These are phyloP conservation scores for Heteractis magnifica DNA, from an alignment of 92 coral and sea anemone species.

Conservation along the genomic window DNA sequence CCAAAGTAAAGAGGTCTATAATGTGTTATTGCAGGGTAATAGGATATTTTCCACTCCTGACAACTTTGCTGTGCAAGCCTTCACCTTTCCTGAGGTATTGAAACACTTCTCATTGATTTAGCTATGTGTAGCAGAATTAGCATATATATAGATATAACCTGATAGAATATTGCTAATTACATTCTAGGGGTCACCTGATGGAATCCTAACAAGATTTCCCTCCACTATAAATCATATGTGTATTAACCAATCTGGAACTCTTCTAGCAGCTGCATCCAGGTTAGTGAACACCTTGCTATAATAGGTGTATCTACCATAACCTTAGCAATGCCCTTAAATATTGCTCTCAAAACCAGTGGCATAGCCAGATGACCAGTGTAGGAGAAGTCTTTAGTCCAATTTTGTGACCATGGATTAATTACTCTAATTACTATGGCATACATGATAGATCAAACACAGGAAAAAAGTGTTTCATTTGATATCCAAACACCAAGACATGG, in stretches of 20 bases:
- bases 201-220: slow-evolving; percentile 90
- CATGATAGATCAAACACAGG: too few species aligned
- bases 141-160: too few species aligned
- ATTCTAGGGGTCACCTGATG: slow-evolving; percentile 91
- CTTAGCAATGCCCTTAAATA: too few species aligned
- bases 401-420: too few species aligned
- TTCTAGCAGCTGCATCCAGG: slow-evolving; percentile 94
- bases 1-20: not conserved
- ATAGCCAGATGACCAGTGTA: too few species aligned
- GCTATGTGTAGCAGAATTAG: too few species aligned
- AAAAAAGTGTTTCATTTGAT: too few species aligned
- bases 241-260: slow-evolving; percentile 82
- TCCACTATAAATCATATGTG: slow-evolving; percentile 89
- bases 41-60: slow-evolving; percentile 92
- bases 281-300: slow-evolving; percentile 1
- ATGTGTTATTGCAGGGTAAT: slow-evolving; percentile 54
- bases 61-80: slow-evolving; percentile 87
- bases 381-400: too few species aligned
- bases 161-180: not conserved
- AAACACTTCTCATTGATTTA: not conserved
- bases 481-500: too few species aligned
- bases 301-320: not conserved
- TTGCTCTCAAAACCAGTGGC: too few species aligned
- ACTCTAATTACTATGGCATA: too few species aligned
- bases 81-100: slow-evolving; percentile 91